Percentiles rank a stretch among this genome's conserved stretches.
phyloP scores from a whole-genome alignment of 1,140 invertebrate species.

The Potamilus streckersoni region DNA sequence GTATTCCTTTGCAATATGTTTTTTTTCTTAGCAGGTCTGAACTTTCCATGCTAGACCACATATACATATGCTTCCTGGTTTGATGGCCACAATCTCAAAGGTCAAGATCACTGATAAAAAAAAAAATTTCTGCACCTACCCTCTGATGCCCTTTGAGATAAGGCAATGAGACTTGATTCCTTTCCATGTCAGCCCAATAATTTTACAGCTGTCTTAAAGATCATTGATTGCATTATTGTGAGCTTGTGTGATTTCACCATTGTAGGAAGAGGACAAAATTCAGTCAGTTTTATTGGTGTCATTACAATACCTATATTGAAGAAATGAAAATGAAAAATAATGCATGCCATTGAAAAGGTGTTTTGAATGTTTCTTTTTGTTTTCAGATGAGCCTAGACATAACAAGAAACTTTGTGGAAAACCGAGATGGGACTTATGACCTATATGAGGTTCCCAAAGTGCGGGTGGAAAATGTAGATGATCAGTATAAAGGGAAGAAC shows the following conservation, averaged over 20 bases:
- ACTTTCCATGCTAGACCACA: neutral
- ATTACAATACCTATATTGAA: too few species aligned
- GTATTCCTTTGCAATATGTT: neutral
- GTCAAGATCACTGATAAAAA: too few species aligned
- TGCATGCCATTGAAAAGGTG: neutral
- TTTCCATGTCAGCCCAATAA: too few species aligned
- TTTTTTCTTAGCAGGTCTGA: neutral
- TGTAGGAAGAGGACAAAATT: too few species aligned
- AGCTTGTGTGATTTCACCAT: too few species aligned
- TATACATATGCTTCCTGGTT: neutral
- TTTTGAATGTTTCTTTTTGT: slow-evolving; percentile 24
- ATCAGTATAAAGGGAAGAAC: slow-evolving; percentile 63
- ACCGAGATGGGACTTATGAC: slow-evolving; percentile 76
- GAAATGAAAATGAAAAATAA: neutral
- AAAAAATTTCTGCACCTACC: too few species aligned
- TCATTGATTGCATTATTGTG: too few species aligned
- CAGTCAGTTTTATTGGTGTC: too few species aligned
- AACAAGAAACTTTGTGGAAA: slow-evolving; percentile 77
- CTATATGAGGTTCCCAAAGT: slow-evolving; percentile 73
- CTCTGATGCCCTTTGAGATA: too few species aligned
- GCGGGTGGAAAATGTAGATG: slow-evolving; percentile 69
- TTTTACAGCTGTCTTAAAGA: too few species aligned
- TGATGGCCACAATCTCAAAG: too few species aligned
- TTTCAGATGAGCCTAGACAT: slow-evolving; percentile 75
- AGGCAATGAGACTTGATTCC: too few species aligned